A percentile compares a stretch with the other conserved stretches of the same genome.
Evolutionary conservation across 2,888 invertebrate species (phyloP).

Genomic region (Polyommatus icarus): DNA sequence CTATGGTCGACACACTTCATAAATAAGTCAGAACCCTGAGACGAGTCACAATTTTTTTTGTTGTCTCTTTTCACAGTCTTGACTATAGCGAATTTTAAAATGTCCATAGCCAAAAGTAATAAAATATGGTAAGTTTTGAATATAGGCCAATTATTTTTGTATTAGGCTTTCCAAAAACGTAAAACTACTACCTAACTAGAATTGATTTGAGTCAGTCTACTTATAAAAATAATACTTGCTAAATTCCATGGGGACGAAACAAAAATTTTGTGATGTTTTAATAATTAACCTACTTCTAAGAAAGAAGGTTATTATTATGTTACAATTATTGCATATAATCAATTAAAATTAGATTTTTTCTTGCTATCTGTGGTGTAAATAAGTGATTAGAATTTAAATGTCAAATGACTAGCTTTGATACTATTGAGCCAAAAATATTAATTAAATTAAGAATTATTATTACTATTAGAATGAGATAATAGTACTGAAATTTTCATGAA

Average conservation of each 20-base stretch:
- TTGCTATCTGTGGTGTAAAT: not conserved
- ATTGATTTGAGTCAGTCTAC: not conserved
- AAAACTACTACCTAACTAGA: not conserved
- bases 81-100: not conserved
- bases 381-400: not conserved
- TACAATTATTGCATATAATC: no score
- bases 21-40: not conserved
- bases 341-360: no score
- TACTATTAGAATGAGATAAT: not conserved
- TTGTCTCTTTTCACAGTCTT: no score
- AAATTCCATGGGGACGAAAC: not conserved
- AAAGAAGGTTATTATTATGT: not conserved
- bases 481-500: not conserved
- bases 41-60: no score
- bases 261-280: not conserved
- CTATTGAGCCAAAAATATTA: not conserved
- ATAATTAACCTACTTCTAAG: not conserved
- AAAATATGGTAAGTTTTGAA: not conserved
- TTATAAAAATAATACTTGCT: not conserved
- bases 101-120: not conserved
- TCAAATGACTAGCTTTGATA: not conserved
- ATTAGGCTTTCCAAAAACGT: conserved; percentile 13
- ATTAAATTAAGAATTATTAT: not conserved
- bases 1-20: conserved; percentile 6
- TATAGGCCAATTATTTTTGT: not conserved